These are phyloP conservation scores for Lepidurus apus DNA, from an alignment of 1,140 invertebrate genomes.

Conservation along the genomic window DNA sequence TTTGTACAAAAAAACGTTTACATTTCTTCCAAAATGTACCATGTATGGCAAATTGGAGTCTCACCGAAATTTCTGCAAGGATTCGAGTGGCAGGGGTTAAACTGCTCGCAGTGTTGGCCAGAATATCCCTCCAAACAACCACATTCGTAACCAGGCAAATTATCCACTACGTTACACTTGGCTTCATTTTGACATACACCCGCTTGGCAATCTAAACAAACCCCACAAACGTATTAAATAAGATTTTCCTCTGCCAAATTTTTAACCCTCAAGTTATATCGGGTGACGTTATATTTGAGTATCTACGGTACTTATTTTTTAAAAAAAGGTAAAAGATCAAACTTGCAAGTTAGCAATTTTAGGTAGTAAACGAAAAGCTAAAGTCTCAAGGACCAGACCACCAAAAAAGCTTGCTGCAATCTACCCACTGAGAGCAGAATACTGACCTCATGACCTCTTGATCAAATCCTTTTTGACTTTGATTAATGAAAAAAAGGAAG, in stretches of 20 bases:
- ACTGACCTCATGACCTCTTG: conserved; percentile 1
- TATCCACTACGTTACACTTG: background rate
- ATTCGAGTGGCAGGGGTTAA: conserved; percentile 40
- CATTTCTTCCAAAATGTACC: too few relatives aligned
- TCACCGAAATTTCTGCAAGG: conserved; percentile 38
- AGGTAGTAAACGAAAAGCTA: background rate
- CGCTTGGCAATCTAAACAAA: background rate
- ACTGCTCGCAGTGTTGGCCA: conserved; percentile 40
- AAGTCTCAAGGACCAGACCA: background rate
- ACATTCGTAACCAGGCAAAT: conserved; percentile 30
- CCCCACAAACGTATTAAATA: background rate
- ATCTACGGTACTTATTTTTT: too few relatives aligned
- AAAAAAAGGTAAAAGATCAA: background rate
- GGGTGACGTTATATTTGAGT: too few relatives aligned
- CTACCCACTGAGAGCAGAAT: background rate
- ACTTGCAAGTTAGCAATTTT: background rate
- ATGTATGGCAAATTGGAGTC: background rate
- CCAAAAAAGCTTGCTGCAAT: background rate
- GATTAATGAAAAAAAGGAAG: background rate
- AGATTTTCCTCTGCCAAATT: background rate
- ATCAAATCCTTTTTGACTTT: background rate
- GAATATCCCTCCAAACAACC: conserved; percentile 39
- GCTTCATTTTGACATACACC: background rate
- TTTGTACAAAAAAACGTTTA: too few relatives aligned
- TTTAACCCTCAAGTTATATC: too few relatives aligned